Conservation (phyloP, 2,113 vertebrate genomes). For the Laticauda colubrina region DNA sequence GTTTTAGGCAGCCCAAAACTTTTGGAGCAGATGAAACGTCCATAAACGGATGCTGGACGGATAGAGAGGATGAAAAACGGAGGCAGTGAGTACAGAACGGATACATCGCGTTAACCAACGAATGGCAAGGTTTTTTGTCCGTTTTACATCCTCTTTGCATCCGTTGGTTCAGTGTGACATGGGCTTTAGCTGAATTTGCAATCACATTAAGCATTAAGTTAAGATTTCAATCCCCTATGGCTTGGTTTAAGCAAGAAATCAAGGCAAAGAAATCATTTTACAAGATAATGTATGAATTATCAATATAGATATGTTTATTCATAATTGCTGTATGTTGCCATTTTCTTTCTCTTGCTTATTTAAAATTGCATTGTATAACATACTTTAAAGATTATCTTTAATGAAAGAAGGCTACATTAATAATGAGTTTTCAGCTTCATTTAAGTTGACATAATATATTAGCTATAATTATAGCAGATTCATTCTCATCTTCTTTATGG, state of each 20-base stretch:
- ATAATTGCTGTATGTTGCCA: background rate
- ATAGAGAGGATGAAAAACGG: too few species aligned
- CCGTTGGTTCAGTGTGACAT: too few species aligned
- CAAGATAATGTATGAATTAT: background rate
- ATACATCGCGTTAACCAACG: too few species aligned
- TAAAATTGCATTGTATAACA: background rate
- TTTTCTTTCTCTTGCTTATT: background rate
- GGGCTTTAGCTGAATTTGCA: background rate
- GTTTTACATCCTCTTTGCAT: too few species aligned
- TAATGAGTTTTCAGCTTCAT: slow-evolving; percentile 39
- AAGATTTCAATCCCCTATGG: background rate
- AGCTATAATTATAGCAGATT: slow-evolving; percentile 51
- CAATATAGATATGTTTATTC: background rate
- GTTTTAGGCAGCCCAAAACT: too few species aligned
- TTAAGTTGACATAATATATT: slow-evolving; percentile 48
- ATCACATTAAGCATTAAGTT: background rate
- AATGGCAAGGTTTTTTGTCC: too few species aligned
- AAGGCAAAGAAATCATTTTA: background rate
- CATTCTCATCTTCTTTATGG: slow-evolving; percentile 37
- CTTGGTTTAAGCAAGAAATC: background rate
- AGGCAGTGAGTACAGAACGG: too few species aligned
- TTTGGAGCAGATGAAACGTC: too few species aligned
- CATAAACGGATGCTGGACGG: too few species aligned
- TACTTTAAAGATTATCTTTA: background rate
- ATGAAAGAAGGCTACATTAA: slow-evolving; percentile 31